Evolutionary conservation across 2,888 invertebrate species (phyloP).

Genomic region (Limnephilus marmoratus): DNA sequence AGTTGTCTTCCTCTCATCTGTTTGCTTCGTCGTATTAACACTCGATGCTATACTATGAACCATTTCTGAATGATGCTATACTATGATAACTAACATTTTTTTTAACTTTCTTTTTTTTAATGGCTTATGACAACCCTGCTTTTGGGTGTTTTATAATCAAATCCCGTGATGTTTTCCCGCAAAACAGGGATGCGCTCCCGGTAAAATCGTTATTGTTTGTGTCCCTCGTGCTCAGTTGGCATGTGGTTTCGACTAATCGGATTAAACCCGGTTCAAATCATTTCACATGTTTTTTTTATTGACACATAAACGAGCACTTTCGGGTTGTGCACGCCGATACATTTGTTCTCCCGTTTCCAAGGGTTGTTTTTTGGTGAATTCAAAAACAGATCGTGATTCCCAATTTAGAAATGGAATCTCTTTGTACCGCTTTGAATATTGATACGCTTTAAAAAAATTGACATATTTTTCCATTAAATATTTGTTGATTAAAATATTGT

Average conservation of each 20-base stretch:
- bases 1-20: no score
- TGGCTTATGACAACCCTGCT: slow-evolving; percentile 13
- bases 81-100: no score
- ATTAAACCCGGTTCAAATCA: slow-evolving; percentile 22
- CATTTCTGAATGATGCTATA: no score
- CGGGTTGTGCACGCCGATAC: neutral
- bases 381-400: neutral
- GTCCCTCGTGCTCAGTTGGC: slow-evolving; percentile 30
- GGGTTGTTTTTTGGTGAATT: neutral
- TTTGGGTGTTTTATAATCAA: slow-evolving; percentile 58
- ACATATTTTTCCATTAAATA: neutral
- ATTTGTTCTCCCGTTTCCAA: neutral
- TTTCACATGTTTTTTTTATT: slow-evolving; percentile 26
- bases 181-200: slow-evolving; percentile 4
- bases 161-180: slow-evolving; percentile 48
- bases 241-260: slow-evolving; percentile 26
- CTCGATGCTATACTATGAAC: no score
- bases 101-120: no score
- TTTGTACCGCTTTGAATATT: neutral
- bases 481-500: neutral
- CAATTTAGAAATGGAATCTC: neutral
- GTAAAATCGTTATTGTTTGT: neutral
- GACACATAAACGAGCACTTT: slow-evolving; percentile 31
- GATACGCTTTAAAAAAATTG: neutral
- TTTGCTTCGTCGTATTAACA: no score